Conservation (phyloP, 2,888 invertebrate species). For the Holacanthella duospinosa region DNA sequence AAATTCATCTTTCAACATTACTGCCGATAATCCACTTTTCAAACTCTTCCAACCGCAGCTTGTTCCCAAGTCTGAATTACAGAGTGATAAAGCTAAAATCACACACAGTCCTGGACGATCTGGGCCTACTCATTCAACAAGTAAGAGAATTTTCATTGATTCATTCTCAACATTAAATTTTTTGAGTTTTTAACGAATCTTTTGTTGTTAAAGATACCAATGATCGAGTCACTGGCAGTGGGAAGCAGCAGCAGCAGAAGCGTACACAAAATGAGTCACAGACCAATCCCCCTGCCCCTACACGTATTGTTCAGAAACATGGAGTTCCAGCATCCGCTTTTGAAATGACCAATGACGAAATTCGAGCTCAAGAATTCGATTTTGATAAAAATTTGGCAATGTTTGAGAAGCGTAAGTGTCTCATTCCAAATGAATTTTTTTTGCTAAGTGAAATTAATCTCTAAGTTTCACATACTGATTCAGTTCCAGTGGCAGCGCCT, state of each 20-base stretch:
- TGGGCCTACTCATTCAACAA: background rate
- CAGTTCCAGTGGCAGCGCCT: constrained; percentile 23
- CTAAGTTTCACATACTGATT: background rate
- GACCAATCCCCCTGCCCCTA: too few species aligned
- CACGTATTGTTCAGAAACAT: background rate
- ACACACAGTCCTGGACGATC: background rate
- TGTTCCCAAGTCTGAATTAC: background rate
- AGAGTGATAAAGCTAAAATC: too few species aligned
- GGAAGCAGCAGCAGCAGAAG: too few species aligned
- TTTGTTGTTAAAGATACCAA: too few species aligned
- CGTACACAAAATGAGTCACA: too few species aligned
- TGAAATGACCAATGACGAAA: constrained; percentile 30
- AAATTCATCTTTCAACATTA: background rate
- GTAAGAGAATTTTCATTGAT: too few species aligned
- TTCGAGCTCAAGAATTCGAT: constrained; percentile 29
- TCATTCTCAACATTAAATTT: too few species aligned
- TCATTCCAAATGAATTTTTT: background rate
- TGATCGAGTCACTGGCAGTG: background rate
- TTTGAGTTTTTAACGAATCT: background rate
- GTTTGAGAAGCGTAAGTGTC: constrained; percentile 30
- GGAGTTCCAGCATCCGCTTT: constrained; percentile 16
- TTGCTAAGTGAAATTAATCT: background rate
- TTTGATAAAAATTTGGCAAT: constrained; percentile 33
- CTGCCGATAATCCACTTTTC: background rate
- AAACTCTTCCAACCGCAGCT: background rate